These are phyloP conservation scores for Tipula lateralis DNA, from an alignment of 2,888 invertebrate species.

Conservation along the genomic window DNA sequence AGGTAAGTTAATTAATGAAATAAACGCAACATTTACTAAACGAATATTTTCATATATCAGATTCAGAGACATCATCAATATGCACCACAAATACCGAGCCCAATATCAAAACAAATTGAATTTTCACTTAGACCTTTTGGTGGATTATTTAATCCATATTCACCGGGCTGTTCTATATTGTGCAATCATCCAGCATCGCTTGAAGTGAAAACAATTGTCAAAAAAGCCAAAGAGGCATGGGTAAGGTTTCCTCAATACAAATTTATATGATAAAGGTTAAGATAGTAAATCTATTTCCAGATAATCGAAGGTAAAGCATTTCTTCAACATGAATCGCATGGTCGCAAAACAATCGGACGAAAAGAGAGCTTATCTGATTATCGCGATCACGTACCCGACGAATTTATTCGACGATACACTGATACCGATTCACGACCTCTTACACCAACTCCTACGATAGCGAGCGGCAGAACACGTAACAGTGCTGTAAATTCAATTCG, in stretches of 20 bases:
- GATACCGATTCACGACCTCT: slow-evolving; percentile 79
- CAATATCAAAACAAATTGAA: slow-evolving; percentile 65
- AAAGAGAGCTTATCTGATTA: slow-evolving; percentile 31
- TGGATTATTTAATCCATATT: slow-evolving; percentile 75
- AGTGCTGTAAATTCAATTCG: slow-evolving; percentile 56
- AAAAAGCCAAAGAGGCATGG: slow-evolving; percentile 66
- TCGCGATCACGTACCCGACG: slow-evolving; percentile 66
- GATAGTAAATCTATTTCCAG: slow-evolving; percentile 39
- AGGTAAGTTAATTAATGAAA: slow-evolving; percentile 33
- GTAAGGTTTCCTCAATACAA: slow-evolving; percentile 39
- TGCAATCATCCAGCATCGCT: slow-evolving; percentile 80
- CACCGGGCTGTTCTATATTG: slow-evolving; percentile 72
- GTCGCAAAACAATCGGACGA: slow-evolving; percentile 42
- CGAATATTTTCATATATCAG: not conserved
- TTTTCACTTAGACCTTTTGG: slow-evolving; percentile 73
- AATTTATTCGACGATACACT: slow-evolving; percentile 72
- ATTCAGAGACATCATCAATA: slow-evolving; percentile 36
- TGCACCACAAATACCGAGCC: slow-evolving; percentile 40
- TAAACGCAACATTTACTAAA: slow-evolving; percentile 36
- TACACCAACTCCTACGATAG: slow-evolving; percentile 73
- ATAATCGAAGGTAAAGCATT: slow-evolving; percentile 48
- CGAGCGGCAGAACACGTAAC: slow-evolving; percentile 62
- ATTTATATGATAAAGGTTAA: not conserved
- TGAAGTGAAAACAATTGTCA: slow-evolving; percentile 66
- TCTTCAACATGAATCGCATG: slow-evolving; percentile 25